These are phyloP conservation scores for Pyrocephalus nanus DNA, from an alignment of 2,797 vertebrate species.

Conservation along the genomic window DNA sequence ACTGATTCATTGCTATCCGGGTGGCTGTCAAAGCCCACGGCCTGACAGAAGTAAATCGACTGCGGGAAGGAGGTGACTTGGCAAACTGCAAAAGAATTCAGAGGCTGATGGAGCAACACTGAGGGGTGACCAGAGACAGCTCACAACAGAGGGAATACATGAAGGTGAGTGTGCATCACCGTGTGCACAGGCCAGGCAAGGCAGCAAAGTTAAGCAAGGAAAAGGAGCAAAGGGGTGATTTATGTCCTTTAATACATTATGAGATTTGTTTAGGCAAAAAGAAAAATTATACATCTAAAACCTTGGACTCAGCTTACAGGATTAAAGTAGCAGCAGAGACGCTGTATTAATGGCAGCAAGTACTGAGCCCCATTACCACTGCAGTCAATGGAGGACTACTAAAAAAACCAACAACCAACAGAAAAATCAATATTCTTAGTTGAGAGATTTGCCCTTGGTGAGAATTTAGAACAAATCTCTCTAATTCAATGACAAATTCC, in stretches of 20 bases:
- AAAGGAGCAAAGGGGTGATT: neutral
- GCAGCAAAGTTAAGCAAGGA: neutral
- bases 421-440: neutral
- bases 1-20: constrained; percentile 72
- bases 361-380: neutral
- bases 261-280: neutral
- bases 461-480: neutral
- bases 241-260: neutral
- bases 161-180: neutral
- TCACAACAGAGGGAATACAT: neutral
- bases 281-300: neutral
- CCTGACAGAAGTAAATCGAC: constrained; percentile 47
- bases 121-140: neutral
- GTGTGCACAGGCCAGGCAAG: neutral
- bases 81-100: neutral
- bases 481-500: neutral
- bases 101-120: neutral
- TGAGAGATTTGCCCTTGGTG: neutral
- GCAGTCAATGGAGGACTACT: neutral
- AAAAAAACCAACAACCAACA: neutral
- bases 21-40: constrained; percentile 51
- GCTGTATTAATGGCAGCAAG: neutral
- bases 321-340: neutral
- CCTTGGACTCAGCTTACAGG: neutral
- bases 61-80: constrained; percentile 30